Percentiles rank a stretch among this genome's conserved stretches.
Evolutionary conservation across 2,888 invertebrate genomes (phyloP).

Genomic region (Flexamia atlantica): DNA sequence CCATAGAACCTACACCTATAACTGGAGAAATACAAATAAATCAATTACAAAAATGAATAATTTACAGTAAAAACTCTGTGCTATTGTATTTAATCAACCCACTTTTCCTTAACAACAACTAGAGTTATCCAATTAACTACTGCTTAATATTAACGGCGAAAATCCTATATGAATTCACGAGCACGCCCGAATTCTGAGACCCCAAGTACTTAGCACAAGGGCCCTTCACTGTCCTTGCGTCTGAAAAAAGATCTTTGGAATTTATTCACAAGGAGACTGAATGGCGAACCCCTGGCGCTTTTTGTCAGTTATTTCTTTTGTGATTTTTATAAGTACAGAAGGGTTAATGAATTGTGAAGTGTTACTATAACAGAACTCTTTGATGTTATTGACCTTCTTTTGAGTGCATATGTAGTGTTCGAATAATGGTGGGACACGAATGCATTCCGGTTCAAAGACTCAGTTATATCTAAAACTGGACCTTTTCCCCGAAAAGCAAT

Average conservation of each 20-base stretch:
- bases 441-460: not conserved
- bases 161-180: constrained; percentile 12
- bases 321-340: not conserved
- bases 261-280: constrained; percentile 23
- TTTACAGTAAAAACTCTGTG: too few species aligned
- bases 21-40: too few species aligned
- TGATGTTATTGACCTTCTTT: too few species aligned
- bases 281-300: not conserved
- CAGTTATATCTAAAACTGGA: not conserved
- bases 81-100: too few species aligned
- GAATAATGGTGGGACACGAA: too few species aligned
- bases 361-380: not conserved
- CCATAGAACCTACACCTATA: too few species aligned
- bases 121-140: too few species aligned
- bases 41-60: too few species aligned
- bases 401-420: too few species aligned
- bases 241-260: constrained; percentile 23
- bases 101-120: too few species aligned
- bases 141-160: not conserved
- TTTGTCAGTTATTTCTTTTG: constrained; percentile 3
- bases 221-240: not conserved
- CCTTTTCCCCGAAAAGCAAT: not conserved
- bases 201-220: not conserved
- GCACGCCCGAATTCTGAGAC: constrained; percentile 22
- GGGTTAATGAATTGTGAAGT: not conserved